Percentiles rank a stretch among this genome's conserved stretches.
Evolutionary conservation across 2,888 invertebrate genomes (phyloP).

Genomic region (Agrotis clavis): DNA sequence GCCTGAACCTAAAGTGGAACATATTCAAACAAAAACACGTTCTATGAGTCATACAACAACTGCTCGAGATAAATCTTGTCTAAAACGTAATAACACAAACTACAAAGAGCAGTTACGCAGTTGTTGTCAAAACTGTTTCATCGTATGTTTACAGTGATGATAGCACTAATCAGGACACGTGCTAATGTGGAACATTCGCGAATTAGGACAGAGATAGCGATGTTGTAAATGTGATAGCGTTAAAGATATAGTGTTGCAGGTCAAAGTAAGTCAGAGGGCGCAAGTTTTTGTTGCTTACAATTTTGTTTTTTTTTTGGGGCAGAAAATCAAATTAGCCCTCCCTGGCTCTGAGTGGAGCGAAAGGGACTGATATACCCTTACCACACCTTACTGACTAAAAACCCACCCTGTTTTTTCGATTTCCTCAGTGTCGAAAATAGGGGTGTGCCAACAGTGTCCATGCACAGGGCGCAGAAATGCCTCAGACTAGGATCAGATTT

Average conservation of each 20-base stretch:
- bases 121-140: slow-evolving; percentile 49
- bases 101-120: slow-evolving; percentile 46
- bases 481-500: no score
- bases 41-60: slow-evolving; percentile 37
- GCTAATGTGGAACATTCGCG: slow-evolving; percentile 55
- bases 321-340: no score
- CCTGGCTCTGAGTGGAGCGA: no score
- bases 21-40: slow-evolving; percentile 16
- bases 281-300: neutral
- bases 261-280: neutral
- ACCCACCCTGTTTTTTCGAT: no score
- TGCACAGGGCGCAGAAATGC: no score
- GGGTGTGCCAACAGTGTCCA: no score
- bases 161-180: slow-evolving; percentile 50
- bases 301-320: no score
- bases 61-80: slow-evolving; percentile 26
- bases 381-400: no score
- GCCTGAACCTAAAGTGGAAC: neutral
- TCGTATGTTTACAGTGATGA: slow-evolving; percentile 40
- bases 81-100: slow-evolving; percentile 36
- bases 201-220: slow-evolving; percentile 59
- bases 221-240: slow-evolving; percentile 18
- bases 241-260: slow-evolving; percentile 1
- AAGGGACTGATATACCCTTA: no score
- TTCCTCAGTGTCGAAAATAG: no score